phyloP scores from a whole-genome alignment of 2,888 invertebrate species.

The Zaprionus bogoriensis region DNA sequence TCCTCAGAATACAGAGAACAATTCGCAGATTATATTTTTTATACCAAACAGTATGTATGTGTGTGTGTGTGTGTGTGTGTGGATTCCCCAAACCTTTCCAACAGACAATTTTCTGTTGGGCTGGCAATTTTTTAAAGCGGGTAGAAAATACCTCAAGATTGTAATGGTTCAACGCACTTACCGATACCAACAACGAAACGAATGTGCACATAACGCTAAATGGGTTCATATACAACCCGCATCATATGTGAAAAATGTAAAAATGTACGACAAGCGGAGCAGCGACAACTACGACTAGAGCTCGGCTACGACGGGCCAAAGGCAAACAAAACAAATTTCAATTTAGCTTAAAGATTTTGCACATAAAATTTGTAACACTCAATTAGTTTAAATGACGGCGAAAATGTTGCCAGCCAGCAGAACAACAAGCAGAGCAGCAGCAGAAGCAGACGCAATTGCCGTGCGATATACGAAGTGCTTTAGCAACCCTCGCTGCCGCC shows the following conservation, averaged over 20 bases:
- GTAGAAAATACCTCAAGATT: slow-evolving; percentile 61
- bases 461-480: slow-evolving; percentile 33
- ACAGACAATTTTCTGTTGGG: no score
- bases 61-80: no score
- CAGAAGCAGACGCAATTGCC: neutral
- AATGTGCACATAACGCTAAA: slow-evolving; percentile 72
- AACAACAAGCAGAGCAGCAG: slow-evolving; percentile 20
- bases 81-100: neutral
- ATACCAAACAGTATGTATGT: neutral
- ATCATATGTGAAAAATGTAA: slow-evolving; percentile 67
- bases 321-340: slow-evolving; percentile 73
- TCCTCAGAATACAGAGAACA: neutral
- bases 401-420: slow-evolving; percentile 65
- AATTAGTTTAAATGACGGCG: slow-evolving; percentile 78
- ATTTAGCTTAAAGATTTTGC: slow-evolving; percentile 77
- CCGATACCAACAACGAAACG: slow-evolving; percentile 29
- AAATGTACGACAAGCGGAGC: slow-evolving; percentile 54
- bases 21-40: neutral
- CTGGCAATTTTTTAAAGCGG: slow-evolving; percentile 40
- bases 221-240: slow-evolving; percentile 75
- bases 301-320: slow-evolving; percentile 13
- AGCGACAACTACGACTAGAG: slow-evolving; percentile 4
- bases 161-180: slow-evolving; percentile 71
- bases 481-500: slow-evolving; percentile 50
- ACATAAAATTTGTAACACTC: slow-evolving; percentile 80